Percentiles rank a stretch among this genome's conserved stretches.
Conservation (phyloP, 2,888 invertebrate species). For the Lasioglossum figueresi region DNA sequence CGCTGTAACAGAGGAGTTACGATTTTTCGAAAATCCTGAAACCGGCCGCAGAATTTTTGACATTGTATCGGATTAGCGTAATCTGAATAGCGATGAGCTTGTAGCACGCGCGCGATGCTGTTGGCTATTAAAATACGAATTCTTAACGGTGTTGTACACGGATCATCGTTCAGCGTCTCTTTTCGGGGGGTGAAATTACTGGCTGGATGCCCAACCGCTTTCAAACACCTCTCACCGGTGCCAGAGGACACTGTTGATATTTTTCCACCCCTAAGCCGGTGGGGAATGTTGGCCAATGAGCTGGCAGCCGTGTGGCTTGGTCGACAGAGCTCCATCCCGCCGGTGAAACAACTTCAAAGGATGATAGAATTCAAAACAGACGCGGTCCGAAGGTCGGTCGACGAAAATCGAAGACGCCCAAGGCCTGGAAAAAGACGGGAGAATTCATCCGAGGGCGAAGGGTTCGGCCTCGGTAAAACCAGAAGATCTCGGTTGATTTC, state of each 20-base stretch:
- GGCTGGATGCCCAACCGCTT: conserved; percentile 19
- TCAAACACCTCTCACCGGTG: conserved; percentile 18
- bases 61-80: not conserved
- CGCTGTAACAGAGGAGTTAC: not conserved
- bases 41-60: not conserved
- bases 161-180: not conserved
- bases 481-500: not conserved
- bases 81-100: not conserved
- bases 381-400: not conserved
- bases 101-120: not conserved
- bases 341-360: not conserved
- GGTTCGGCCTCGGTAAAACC: not conserved
- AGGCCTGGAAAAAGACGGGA: not conserved
- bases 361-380: not conserved
- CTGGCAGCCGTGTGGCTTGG: not conserved
- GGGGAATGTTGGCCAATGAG: not conserved
- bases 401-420: not conserved
- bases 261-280: not conserved
- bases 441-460: not conserved
- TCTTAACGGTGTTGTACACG: not conserved
- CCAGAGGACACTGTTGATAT: conserved; percentile 22
- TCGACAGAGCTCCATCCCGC: not conserved
- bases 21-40: no score
- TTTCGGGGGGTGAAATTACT: not conserved
- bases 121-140: not conserved